A percentile compares a stretch with the other conserved stretches of the same genome.
These are phyloP conservation scores for Cetonia aurata DNA, from an alignment of 2,888 invertebrate genomes.

Conservation along the genomic window DNA sequence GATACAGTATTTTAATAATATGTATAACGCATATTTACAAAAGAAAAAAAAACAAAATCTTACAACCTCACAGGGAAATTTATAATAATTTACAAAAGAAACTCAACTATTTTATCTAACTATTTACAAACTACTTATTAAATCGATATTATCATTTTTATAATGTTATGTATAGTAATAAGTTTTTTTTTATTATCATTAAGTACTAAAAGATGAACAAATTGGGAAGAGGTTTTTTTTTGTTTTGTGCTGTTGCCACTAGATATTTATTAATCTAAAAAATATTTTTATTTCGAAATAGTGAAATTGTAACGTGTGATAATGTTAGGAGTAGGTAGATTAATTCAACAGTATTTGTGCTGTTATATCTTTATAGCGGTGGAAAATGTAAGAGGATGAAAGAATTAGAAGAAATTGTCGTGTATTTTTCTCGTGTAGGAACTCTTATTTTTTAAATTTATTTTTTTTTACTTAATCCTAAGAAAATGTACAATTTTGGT, in stretches of 20 bases:
- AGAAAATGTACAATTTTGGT: no score
- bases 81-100: constrained; percentile 24
- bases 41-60: not conserved
- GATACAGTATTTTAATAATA: constrained; percentile 6
- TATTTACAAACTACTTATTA: constrained; percentile 7
- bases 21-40: constrained; percentile 14
- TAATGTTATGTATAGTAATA: no score
- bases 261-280: not conserved
- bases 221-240: not conserved
- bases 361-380: no score
- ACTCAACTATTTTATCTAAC: not conserved
- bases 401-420: no score
- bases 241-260: constrained; percentile 1
- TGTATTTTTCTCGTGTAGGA: constrained; percentile 44
- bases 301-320: no score
- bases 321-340: no score
- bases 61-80: not conserved
- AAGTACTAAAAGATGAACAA: no score
- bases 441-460: constrained; percentile 42
- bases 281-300: no score
- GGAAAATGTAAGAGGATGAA: not conserved
- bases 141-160: no score
- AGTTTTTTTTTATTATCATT: no score
- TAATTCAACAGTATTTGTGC: no score
- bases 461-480: not conserved